A percentile compares a stretch with the other conserved stretches of the same genome.
Evolutionary conservation across 2,888 invertebrate genomes (phyloP).

Genomic region (Cotesia congregata): DNA sequence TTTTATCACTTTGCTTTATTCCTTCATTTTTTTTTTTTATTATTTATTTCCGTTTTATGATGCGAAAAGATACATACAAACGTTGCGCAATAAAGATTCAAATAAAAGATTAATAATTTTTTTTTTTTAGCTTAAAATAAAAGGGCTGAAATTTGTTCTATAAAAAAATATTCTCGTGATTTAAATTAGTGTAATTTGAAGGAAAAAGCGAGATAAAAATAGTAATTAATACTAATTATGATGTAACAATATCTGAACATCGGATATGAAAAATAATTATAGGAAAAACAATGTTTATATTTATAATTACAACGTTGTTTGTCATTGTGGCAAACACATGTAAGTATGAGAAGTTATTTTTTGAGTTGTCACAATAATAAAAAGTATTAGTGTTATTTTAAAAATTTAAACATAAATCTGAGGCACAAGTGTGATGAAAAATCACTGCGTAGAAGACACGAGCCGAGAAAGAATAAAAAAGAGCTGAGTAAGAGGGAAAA

Average conservation of each 20-base stretch:
- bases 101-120: neutral
- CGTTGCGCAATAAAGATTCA: neutral
- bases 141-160: neutral
- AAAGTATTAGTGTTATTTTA: constrained; percentile 1
- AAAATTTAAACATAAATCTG: neutral
- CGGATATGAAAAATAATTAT: neutral
- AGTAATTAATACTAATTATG: neutral
- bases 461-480: neutral
- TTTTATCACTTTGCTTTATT: constrained; percentile 5
- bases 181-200: too few species aligned
- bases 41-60: neutral
- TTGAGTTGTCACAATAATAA: neutral
- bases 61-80: neutral
- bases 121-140: neutral
- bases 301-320: neutral
- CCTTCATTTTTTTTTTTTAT: neutral
- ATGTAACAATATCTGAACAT: neutral
- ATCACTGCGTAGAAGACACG: constrained; percentile 15
- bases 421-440: constrained; percentile 3
- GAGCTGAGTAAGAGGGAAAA: constrained; percentile 15
- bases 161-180: too few species aligned
- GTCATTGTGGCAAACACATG: neutral
- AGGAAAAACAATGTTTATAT: neutral
- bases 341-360: neutral
- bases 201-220: neutral